phyloP scores from a whole-genome alignment of 1,140 invertebrate genomes.

The Glomeris maerens region DNA sequence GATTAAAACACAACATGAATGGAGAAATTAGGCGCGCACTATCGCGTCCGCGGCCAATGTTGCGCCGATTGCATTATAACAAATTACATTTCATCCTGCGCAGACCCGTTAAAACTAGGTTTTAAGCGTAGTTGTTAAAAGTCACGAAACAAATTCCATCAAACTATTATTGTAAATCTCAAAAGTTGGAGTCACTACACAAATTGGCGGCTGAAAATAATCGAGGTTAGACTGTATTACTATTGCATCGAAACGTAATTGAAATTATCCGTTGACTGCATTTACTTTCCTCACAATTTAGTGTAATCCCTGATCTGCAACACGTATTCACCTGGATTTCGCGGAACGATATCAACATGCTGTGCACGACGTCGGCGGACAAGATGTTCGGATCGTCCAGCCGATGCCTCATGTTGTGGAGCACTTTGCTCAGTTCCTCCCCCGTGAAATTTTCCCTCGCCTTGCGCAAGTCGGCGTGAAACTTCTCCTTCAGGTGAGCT shows the following conservation, averaged over 20 bases:
- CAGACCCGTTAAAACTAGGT: not conserved
- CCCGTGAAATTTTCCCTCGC: slow-evolving; percentile 73
- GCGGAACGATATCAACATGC: slow-evolving; percentile 79
- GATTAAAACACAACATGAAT: too few species aligned
- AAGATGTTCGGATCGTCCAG: slow-evolving; percentile 94
- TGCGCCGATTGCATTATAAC: too few species aligned
- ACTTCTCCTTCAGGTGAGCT: slow-evolving; percentile 96
- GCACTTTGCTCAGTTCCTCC: slow-evolving; percentile 64
- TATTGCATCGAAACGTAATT: too few species aligned
- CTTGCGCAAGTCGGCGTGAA: slow-evolving; percentile 83
- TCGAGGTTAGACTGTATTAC: too few species aligned
- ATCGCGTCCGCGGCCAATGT: too few species aligned
- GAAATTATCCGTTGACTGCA: too few species aligned
- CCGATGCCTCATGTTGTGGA: slow-evolving; percentile 79
- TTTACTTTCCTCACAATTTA: too few species aligned
- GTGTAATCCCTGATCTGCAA: too few species aligned
- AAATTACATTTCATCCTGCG: too few species aligned
- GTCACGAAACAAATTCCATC: too few species aligned
- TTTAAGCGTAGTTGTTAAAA: not conserved
- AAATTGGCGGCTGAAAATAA: too few species aligned
- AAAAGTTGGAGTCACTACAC: not conserved
- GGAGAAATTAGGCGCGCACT: too few species aligned
- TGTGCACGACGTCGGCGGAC: slow-evolving; percentile 83
- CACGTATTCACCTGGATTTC: slow-evolving; percentile 62
- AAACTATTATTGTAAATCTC: slow-evolving; percentile 1